Evolutionary conservation across 2,888 invertebrate genomes (phyloP), one percentile per base, ranked within the genome.

Genomic region (Acanthococcus lagerstroemiae): DNA sequence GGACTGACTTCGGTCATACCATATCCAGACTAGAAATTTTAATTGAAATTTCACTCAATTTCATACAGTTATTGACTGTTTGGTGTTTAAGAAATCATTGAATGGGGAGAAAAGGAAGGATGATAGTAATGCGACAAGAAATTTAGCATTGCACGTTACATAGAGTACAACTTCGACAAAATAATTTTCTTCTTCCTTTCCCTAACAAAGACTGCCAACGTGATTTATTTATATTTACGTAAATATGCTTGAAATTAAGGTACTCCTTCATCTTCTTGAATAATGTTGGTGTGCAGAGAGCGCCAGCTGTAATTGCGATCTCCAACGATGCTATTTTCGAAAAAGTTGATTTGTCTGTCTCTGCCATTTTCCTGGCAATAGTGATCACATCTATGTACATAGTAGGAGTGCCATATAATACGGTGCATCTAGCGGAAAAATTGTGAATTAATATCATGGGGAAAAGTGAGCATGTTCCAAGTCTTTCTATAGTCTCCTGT

Each of bases 371-470:
- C 26, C 60, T 57, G 7, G 55, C 21, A 30, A 55, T 50, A 4
- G 24, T 52, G 1, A 69, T 50, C 25, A 69, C 21, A 66, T 90
- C 89, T 15, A 88, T 83, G 75, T 87, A 87, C 91, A 91, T 91
- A 2, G 92, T 91, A 5, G 92, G 90, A 0, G 90, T 90, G 44
- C 90, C 90, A 73, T 84, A 84, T 26, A 86, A 74, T 1, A 84
- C 76, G 0, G 83, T 83, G 72, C 90, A 89, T 72, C 88, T 88
- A 72, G 12, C 4, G 15, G 24, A 1, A 63, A 74, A 71, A 9
- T 30, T 9, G 46, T 1, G 50, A 25, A 9, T 17, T 9, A 63
- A 74, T 71, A 9, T 26, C 7, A 50, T n/a, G n/a, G n/a, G n/a
- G n/a, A n/a, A n/a, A n/a, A n/a, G n/a, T n/a, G n/a, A n/a, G n/a